Conservation (phyloP, 2,113 vertebrate genomes). For the Callopanchax toddi region DNA sequence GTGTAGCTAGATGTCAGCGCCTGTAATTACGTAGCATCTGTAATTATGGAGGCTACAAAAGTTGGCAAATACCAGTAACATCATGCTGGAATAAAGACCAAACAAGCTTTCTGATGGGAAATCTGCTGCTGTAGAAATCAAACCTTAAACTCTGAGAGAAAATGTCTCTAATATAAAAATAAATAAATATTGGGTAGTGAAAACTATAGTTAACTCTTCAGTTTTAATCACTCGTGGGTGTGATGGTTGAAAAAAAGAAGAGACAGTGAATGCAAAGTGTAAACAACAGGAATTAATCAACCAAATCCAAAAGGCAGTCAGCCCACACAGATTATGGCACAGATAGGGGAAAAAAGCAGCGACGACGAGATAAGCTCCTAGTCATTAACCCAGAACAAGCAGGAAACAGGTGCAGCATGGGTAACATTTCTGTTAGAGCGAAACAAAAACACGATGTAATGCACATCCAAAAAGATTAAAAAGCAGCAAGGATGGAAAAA, state of each 20-base stretch:
- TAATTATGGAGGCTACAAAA: conserved; percentile 19
- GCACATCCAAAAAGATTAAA: too few relatives aligned
- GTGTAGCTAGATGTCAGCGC: not conserved
- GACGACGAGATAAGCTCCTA: not conserved
- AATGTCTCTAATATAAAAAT: not conserved
- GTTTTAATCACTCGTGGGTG: not conserved
- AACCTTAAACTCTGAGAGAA: not conserved
- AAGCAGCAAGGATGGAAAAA: too few relatives aligned
- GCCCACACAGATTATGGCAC: conserved; percentile 1
- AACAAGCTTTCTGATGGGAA: too few relatives aligned
- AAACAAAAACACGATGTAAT: too few relatives aligned
- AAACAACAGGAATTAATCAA: conserved; percentile 2
- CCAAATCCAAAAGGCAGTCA: conserved; percentile 2
- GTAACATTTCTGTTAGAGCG: not conserved
- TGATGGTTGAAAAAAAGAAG: not conserved
- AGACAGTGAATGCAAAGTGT: not conserved
- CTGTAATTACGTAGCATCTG: conserved; percentile 33
- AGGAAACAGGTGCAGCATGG: not conserved
- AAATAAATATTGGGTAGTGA: not conserved
- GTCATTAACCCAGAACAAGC: not conserved
- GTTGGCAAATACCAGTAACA: too few relatives aligned
- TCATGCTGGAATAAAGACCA: too few relatives aligned
- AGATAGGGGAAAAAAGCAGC: not conserved
- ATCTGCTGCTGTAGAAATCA: too few relatives aligned
- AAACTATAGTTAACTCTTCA: too few relatives aligned